Percentiles rank a stretch among this genome's conserved stretches.
phyloP scores from a whole-genome alignment of 2,888 invertebrate genomes.

The Protula sp. region DNA sequence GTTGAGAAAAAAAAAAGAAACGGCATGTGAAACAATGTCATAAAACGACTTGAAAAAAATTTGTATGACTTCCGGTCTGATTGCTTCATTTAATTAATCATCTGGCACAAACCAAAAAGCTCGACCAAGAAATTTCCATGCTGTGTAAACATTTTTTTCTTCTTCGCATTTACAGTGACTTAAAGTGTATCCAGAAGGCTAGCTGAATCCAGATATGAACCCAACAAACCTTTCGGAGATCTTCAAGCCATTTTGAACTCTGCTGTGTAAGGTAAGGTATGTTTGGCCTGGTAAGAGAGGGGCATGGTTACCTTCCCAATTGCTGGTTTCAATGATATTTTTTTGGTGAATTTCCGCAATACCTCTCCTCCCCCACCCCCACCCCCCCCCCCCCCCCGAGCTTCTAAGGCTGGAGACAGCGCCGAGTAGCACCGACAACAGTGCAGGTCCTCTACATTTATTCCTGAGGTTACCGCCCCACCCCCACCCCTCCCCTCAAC shows the following conservation, averaged over 20 bases:
- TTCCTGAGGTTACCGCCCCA: too few species aligned
- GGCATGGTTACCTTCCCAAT: background rate
- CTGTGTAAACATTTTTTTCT: background rate
- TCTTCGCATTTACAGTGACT: slow-evolving; percentile 62
- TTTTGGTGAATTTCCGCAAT: background rate
- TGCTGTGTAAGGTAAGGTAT: slow-evolving; percentile 74
- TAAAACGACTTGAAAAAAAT: too few species aligned
- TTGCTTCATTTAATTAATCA: too few species aligned
- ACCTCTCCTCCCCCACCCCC: slow-evolving; percentile 79
- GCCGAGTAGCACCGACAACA: slow-evolving; percentile 82
- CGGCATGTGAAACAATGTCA: too few species aligned
- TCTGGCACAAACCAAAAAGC: too few species aligned
- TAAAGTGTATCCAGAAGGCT: slow-evolving; percentile 88
- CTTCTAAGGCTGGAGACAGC: slow-evolving; percentile 79
- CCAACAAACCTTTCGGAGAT: slow-evolving; percentile 85
- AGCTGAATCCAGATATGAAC: slow-evolving; percentile 80
- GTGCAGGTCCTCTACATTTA: too few species aligned
- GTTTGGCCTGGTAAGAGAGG: background rate
- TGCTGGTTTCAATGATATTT: background rate
- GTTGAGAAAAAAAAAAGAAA: too few species aligned
- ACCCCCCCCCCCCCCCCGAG: too few species aligned
- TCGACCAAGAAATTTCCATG: too few species aligned
- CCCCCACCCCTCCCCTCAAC: too few species aligned
- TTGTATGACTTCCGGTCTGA: too few species aligned
- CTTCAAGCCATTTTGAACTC: slow-evolving; percentile 80